Evolutionary conservation across 2,113 vertebrate species (phyloP).

Genomic region (Strigops habroptila): DNA sequence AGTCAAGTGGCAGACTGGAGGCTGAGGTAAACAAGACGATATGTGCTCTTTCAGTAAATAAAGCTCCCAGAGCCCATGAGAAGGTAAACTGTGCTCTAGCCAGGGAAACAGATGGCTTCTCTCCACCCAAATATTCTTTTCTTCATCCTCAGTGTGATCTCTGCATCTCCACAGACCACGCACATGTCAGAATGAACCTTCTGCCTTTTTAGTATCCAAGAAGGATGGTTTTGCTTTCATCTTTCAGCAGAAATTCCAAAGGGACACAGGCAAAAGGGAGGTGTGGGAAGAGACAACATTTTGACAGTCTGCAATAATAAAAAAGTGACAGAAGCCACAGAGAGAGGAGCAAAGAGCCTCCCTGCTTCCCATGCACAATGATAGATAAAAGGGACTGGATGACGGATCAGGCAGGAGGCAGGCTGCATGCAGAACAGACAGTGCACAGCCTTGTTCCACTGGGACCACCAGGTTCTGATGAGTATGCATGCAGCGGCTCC

Average conservation of each 20-base stretch:
- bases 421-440: constrained; percentile 30
- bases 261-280: constrained; percentile 3
- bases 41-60: background rate
- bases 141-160: background rate
- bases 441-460: background rate
- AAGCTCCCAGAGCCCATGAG: background rate
- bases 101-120: constrained; percentile 9
- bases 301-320: constrained; percentile 38
- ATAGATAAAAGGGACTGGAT: constrained; percentile 25
- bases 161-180: background rate
- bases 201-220: background rate
- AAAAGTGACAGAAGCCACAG: constrained; percentile 50
- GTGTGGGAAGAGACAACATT: constrained; percentile 11
- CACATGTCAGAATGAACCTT: constrained; percentile 8
- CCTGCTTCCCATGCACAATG: constrained; percentile 46
- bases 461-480: background rate
- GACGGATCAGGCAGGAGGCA: constrained; percentile 1
- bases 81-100: background rate
- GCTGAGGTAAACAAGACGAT: background rate
- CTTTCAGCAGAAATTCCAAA: constrained; percentile 25
- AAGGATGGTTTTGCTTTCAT: constrained; percentile 28
- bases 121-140: background rate
- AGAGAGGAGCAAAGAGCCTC: constrained; percentile 9
- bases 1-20: background rate
- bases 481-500: background rate